Evolutionary conservation across 2,888 invertebrate genomes (phyloP), one percentile per base, ranked within the genome.

Genomic region (Selenia dentaria): DNA sequence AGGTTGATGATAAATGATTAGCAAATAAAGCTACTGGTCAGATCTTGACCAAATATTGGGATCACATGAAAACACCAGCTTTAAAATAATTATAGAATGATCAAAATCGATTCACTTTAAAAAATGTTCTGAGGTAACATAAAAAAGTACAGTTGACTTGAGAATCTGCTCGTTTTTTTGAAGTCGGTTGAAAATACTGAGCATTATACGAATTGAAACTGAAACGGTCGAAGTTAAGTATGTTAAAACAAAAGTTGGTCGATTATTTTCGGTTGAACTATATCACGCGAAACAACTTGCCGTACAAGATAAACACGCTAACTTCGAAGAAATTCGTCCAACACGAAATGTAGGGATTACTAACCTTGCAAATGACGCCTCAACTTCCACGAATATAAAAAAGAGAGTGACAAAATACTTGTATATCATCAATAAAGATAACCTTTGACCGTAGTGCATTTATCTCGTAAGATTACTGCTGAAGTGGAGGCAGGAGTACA

Each of bases 301-400:
- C 64, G 59, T 75, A 79, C 77, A 79, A 79, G 75, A 81, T 70
- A 77, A 78, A 80, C 83, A 84, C 75, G 83, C 82, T 48, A 83
- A 82, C 75, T 83, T 83, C 82, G 76, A 74, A 79, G 84, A 84
- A 84, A 86, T 78, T 64, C 55, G 66, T 62, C 66, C 66, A 64
- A 76, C 79, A 79, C 74, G 72, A 78, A 79, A 71, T 63, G 51
- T 58, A 62, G 44, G 70, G 77, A 85, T 83, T 83, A 46, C 25
- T 10, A 0, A 10, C 75, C 71, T 70, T 71, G 67, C 68, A 57
- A 82, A 75, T 72, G 63, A 73, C 68, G 62, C 64, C 62, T 57
- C 64, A 56, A 64, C 55, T 81, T 79, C 78, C 52, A 38, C 71
- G 78, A 78, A 83, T 56, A 70, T 65, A 66, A 49, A 50, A 39